These are phyloP conservation scores for Osmoderma eremita DNA, from an alignment of 2,888 invertebrate species.

Conservation along the genomic window DNA sequence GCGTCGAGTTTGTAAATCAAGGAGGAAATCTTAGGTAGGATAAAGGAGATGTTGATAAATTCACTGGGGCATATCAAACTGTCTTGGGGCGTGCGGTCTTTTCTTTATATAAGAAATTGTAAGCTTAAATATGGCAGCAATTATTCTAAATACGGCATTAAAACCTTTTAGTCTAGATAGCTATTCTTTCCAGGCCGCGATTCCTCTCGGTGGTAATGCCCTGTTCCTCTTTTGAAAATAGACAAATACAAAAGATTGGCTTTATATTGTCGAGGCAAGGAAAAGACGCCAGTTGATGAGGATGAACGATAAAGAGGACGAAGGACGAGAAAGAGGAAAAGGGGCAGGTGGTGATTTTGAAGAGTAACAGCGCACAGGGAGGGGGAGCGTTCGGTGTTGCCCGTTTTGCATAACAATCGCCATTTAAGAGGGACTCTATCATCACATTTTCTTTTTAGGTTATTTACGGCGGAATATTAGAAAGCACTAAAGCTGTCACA, in stretches of 20 bases:
- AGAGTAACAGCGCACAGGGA: no score
- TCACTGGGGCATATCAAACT: slow-evolving; percentile 33
- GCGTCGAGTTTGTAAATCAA: slow-evolving; percentile 29
- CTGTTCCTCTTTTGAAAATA: slow-evolving; percentile 58
- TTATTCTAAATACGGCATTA: slow-evolving; percentile 65
- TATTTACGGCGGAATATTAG: slow-evolving; percentile 63
- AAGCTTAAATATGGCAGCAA: slow-evolving; percentile 64
- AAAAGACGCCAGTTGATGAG: slow-evolving; percentile 63
- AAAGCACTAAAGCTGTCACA: slow-evolving; percentile 63
- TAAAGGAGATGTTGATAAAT: slow-evolving; percentile 34
- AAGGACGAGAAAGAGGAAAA: slow-evolving; percentile 50
- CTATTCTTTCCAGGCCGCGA: slow-evolving; percentile 64
- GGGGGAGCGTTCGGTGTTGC: slow-evolving; percentile 46
- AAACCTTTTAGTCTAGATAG: slow-evolving; percentile 62
- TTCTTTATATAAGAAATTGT: slow-evolving; percentile 57
- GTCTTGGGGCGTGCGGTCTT: slow-evolving; percentile 41
- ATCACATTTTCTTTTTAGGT: slow-evolving; percentile 62
- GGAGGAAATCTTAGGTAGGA: slow-evolving; percentile 37
- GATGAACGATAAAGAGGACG: slow-evolving; percentile 62
- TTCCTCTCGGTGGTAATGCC: slow-evolving; percentile 44
- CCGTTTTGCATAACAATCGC: slow-evolving; percentile 65
- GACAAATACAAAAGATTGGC: slow-evolving; percentile 65
- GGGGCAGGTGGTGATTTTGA: slow-evolving; percentile 64
- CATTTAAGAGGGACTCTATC: slow-evolving; percentile 62
- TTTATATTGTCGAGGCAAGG: slow-evolving; percentile 59